Evolutionary conservation across 2,888 invertebrate genomes (phyloP).

Genomic region (Isotomurus palustris): DNA sequence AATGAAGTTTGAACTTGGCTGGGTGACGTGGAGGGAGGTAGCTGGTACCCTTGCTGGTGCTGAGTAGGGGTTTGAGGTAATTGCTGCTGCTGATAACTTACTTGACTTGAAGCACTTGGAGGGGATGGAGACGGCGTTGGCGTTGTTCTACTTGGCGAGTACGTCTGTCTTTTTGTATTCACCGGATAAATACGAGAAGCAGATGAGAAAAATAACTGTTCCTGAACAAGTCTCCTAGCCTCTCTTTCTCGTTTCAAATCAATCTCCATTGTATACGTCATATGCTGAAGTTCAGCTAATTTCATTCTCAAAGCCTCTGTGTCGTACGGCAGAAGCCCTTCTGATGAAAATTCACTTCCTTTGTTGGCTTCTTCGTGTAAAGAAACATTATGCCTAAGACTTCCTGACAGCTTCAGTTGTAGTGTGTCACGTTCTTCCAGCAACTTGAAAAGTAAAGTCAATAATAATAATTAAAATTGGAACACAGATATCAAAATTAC

Average conservation of each 20-base stretch:
- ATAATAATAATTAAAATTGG: slow-evolving; percentile 2
- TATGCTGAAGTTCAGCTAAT: slow-evolving; percentile 34
- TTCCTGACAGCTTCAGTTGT: slow-evolving; percentile 74
- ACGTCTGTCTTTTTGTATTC: background rate
- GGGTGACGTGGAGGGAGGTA: background rate
- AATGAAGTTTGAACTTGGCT: no score
- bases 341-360: slow-evolving; percentile 14
- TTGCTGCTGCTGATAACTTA: no score
- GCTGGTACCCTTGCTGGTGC: background rate
- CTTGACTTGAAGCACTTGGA: no score
- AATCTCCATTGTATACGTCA: slow-evolving; percentile 33
- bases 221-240: slow-evolving; percentile 39
- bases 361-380: slow-evolving; percentile 23
- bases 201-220: slow-evolving; percentile 40
- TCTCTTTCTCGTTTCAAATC: slow-evolving; percentile 40
- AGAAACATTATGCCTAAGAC: slow-evolving; percentile 63
- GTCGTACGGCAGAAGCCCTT: slow-evolving; percentile 15
- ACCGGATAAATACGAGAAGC: slow-evolving; percentile 7
- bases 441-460: slow-evolving; percentile 52
- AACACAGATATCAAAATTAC: background rate
- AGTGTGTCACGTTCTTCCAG: slow-evolving; percentile 80
- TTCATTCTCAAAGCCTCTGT: slow-evolving; percentile 28
- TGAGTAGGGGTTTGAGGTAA: no score
- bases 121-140: background rate
- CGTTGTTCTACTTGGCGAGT: background rate